Conservation (phyloP, 2,113 vertebrate genomes). For the Gopherus flavomarginatus region DNA sequence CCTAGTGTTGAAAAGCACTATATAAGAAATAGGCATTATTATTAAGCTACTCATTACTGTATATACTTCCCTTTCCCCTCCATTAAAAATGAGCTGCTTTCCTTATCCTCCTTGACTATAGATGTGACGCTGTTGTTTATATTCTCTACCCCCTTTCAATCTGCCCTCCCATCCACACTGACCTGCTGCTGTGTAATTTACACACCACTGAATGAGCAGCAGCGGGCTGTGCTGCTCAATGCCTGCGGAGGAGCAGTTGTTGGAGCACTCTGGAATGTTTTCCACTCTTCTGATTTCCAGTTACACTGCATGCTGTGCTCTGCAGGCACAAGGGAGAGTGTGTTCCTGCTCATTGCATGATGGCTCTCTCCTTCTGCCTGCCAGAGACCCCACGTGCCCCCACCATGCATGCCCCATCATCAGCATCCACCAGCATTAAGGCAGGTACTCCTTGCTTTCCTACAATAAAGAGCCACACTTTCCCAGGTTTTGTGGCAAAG, state of each 20-base stretch:
- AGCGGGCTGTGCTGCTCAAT: background rate
- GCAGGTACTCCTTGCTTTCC: background rate
- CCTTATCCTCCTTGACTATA: background rate
- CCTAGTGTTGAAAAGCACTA: background rate
- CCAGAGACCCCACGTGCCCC: background rate
- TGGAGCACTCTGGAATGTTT: background rate
- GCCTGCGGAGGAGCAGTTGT: background rate
- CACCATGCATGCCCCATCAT: background rate
- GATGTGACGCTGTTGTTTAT: background rate
- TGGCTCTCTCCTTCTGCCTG: background rate
- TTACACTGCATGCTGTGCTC: background rate
- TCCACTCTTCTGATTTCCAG: background rate
- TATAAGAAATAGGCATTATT: background rate
- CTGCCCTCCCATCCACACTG: background rate
- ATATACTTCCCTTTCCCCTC: background rate
- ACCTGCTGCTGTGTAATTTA: background rate
- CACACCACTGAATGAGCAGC: background rate
- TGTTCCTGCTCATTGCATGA: accelerated
- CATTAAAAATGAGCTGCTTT: background rate
- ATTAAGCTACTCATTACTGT: background rate
- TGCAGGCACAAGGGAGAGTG: background rate
- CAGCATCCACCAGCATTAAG: background rate
- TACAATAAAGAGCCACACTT: background rate
- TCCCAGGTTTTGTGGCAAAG: background rate
- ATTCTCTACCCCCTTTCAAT: background rate